Evolutionary conservation across 2,113 vertebrate species (phyloP).

Genomic region (Vicugna pacos): DNA sequence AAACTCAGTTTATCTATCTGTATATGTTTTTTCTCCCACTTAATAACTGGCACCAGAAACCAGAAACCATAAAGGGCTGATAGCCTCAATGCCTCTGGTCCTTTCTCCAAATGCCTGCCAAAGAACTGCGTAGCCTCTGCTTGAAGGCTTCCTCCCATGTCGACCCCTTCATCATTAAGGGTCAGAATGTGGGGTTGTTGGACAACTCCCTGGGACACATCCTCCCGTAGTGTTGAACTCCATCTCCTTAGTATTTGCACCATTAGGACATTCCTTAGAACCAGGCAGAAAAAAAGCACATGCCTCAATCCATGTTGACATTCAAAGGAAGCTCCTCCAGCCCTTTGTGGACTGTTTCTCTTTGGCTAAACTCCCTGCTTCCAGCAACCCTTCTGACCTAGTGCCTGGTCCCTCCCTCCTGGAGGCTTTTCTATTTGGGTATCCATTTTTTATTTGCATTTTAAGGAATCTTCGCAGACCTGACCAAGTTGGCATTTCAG

Average conservation of each 20-base stretch:
- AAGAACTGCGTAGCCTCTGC: not conserved
- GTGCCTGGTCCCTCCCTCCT: not conserved
- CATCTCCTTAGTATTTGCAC: not conserved
- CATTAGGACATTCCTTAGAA: not conserved
- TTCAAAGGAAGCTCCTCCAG: not conserved
- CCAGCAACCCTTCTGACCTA: not conserved
- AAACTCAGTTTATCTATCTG: not conserved
- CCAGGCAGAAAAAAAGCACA: not conserved
- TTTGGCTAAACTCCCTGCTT: not conserved
- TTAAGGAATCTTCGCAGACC: conserved; percentile 7
- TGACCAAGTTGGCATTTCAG: not conserved
- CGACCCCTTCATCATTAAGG: too few relatives aligned
- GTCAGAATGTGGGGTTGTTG: not conserved
- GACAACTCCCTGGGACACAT: not conserved
- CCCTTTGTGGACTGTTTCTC: not conserved
- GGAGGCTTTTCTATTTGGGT: not conserved
- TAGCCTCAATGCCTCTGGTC: not conserved
- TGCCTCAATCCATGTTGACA: not conserved
- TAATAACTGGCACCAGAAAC: not conserved
- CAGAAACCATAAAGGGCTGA: not conserved
- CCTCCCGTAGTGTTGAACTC: not conserved
- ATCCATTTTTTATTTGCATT: not conserved
- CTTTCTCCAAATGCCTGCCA: not conserved
- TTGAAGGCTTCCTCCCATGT: accelerated
- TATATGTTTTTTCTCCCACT: not conserved